Evolutionary conservation across 2,797 vertebrate genomes (phyloP).

Genomic region (Dendrocincla tyrannina): DNA sequence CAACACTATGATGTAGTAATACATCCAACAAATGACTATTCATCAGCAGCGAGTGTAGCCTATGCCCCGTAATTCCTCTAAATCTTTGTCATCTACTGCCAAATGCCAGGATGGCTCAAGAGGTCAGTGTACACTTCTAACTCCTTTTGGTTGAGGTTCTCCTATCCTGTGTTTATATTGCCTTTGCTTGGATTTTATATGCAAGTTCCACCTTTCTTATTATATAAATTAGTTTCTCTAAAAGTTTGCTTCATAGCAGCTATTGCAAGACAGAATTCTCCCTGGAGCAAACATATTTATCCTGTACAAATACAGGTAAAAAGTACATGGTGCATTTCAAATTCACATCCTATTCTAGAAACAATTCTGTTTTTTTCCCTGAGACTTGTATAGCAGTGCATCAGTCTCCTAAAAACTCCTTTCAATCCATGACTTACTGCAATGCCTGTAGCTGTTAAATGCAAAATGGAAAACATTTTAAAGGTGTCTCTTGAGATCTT

Average conservation of each 20-base stretch:
- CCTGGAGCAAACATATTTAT: background rate
- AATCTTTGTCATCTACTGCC: background rate
- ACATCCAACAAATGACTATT: background rate
- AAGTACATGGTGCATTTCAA: background rate
- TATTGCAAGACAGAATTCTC: background rate
- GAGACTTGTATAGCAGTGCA: background rate
- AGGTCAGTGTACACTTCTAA: background rate
- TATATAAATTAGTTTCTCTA: background rate
- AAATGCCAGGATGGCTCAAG: background rate
- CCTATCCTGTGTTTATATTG: background rate
- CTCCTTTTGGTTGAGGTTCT: background rate
- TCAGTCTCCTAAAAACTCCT: background rate
- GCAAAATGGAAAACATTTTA: background rate
- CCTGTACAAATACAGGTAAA: background rate
- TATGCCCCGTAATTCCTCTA: background rate
- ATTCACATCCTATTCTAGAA: background rate
- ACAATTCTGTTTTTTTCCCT: background rate
- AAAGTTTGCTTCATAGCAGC: background rate
- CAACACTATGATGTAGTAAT: background rate
- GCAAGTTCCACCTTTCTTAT: background rate
- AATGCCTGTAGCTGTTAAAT: background rate
- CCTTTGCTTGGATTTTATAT: background rate
- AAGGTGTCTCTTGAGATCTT: background rate
- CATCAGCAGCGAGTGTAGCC: background rate
- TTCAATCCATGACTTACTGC: background rate